A percentile compares a stretch with the other conserved stretches of the same genome.
phyloP scores from a whole-genome alignment of 2,888 invertebrate species.

The Drosophila lacicola region DNA sequence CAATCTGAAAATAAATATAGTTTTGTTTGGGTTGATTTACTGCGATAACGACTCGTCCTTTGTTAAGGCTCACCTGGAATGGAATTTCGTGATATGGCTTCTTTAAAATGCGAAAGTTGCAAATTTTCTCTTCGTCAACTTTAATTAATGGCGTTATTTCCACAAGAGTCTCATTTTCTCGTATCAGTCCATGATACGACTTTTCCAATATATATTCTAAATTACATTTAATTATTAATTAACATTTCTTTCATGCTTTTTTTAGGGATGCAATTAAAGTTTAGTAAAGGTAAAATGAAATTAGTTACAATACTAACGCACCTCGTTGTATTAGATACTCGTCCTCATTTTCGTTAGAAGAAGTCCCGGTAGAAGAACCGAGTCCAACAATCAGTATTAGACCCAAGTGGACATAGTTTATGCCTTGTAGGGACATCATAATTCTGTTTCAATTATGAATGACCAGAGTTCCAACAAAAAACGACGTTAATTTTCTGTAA shows the following conservation, averaged over 20 bases:
- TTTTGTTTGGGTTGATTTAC: background rate
- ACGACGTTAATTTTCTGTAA: conserved; percentile 20
- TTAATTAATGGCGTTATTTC: conserved; percentile 96
- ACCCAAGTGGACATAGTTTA: conserved; percentile 20
- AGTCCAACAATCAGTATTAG: conserved; percentile 25
- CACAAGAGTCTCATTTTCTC: conserved; percentile 96
- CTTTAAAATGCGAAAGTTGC: conserved; percentile 95
- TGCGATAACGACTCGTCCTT: background rate
- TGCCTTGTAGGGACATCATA: conserved; percentile 29
- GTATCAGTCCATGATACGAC: conserved; percentile 96
- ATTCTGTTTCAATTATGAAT: conserved; percentile 5
- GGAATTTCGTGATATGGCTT: conserved; percentile 97
- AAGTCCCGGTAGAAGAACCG: conserved; percentile 42
- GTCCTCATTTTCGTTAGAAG: conserved; percentile 83
- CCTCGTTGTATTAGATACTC: conserved; percentile 83
- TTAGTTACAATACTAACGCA: conserved; percentile 41
- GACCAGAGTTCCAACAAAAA: background rate
- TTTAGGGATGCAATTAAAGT: no score
- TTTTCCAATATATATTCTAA: conserved; percentile 88
- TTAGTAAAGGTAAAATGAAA: no score
- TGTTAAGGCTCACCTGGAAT: conserved; percentile 89
- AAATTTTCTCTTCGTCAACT: conserved; percentile 92
- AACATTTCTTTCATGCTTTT: no score
- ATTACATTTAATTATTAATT: no score
- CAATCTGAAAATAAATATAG: conserved; percentile 86